Conservation (phyloP, 2,888 invertebrate species). For the Amiota communis region DNA sequence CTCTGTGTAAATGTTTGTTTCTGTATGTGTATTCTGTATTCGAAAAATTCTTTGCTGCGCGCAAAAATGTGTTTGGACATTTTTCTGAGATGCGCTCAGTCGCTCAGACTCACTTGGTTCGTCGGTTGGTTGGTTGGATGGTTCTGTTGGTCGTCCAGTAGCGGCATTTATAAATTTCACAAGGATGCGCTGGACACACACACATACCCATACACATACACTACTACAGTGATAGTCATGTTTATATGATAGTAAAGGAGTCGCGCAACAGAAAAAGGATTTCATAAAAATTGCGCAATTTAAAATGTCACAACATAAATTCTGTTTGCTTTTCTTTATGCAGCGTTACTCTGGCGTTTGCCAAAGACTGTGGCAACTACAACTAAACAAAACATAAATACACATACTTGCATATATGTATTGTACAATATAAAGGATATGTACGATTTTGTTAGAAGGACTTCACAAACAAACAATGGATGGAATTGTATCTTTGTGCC, state of each 20-base stretch:
- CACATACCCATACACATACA: constrained; percentile 39
- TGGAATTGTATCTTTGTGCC: no score
- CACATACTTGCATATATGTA: constrained; percentile 5
- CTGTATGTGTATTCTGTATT: constrained; percentile 7
- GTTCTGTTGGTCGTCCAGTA: constrained; percentile 29
- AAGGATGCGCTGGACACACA: constrained; percentile 52
- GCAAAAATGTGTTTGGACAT: constrained; percentile 28
- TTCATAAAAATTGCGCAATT: constrained; percentile 73
- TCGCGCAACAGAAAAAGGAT: constrained; percentile 66
- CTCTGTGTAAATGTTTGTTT: no score
- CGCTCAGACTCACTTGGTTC: not conserved
- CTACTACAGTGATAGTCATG: not conserved
- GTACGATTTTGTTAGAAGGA: constrained; percentile 61
- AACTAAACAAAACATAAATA: constrained; percentile 30
- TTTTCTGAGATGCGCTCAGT: constrained; percentile 44
- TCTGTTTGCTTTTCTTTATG: constrained; percentile 68
- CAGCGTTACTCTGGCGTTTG: constrained; percentile 42
- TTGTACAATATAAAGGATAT: constrained; percentile 12
- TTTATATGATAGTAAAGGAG: constrained; percentile 27
- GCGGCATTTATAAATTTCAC: constrained; percentile 43
- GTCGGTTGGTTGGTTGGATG: constrained; percentile 31
- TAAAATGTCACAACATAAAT: constrained; percentile 74
- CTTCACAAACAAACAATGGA: constrained; percentile 37
- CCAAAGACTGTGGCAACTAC: constrained; percentile 17
- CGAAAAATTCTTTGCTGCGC: constrained; percentile 55